These are phyloP conservation scores for Cenopis cana DNA, from an alignment of 2,888 invertebrate genomes.

Conservation along the genomic window DNA sequence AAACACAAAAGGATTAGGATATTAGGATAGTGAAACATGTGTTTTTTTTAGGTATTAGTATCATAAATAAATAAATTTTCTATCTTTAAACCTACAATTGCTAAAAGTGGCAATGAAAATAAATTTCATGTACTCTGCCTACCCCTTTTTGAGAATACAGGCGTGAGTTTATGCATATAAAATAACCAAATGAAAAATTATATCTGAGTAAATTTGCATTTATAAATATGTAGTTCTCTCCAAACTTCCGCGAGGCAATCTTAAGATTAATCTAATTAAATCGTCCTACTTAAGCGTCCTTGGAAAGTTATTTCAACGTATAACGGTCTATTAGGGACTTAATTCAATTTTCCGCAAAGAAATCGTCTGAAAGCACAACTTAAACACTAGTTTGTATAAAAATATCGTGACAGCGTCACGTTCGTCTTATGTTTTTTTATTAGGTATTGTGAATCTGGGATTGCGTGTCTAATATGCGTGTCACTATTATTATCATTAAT, in stretches of 20 bases:
- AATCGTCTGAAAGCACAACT: not conserved
- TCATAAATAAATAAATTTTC: too few relatives aligned
- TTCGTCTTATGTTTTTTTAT: not conserved
- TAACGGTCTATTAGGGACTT: slow-evolving; percentile 3
- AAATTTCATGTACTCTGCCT: too few relatives aligned
- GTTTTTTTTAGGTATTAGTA: too few relatives aligned
- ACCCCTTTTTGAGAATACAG: too few relatives aligned
- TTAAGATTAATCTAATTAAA: slow-evolving; percentile 39
- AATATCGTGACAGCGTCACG: slow-evolving; percentile 21
- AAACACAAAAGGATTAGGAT: too few relatives aligned
- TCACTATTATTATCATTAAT: slow-evolving; percentile 8
- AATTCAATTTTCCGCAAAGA: slow-evolving; percentile 24
- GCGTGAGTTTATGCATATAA: too few relatives aligned
- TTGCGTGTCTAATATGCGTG: slow-evolving; percentile 37
- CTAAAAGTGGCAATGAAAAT: too few relatives aligned
- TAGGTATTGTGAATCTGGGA: slow-evolving; percentile 11
- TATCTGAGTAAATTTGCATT: slow-evolving; percentile 25
- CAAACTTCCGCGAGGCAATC: slow-evolving; percentile 33
- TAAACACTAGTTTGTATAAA: slow-evolving; percentile 1
- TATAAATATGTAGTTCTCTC: slow-evolving; percentile 36
- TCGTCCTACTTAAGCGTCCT: slow-evolving; percentile 27
- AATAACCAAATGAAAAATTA: too few relatives aligned
- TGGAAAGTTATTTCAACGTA: slow-evolving; percentile 21
- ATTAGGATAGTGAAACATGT: too few relatives aligned
- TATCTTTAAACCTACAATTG: too few relatives aligned